Evolutionary conservation across 2,888 invertebrate species (phyloP).

Genomic region (Plagodis dolabraria): DNA sequence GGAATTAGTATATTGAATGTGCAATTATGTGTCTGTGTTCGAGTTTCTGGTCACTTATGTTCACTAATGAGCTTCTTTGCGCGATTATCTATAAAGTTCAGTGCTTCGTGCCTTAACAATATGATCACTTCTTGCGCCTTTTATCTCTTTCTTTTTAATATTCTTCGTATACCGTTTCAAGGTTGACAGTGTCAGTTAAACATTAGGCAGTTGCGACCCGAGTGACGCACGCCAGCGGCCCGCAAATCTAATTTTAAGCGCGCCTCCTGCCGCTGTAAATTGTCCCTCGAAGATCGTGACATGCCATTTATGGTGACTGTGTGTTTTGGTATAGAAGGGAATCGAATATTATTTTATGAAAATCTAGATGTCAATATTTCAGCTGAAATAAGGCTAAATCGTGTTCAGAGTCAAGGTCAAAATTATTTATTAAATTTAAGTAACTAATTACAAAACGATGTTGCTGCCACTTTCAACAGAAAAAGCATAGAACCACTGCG

Average conservation of each 20-base stretch:
- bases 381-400: too few species aligned
- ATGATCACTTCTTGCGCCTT: too few species aligned
- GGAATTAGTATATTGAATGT: too few species aligned
- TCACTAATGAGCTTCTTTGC: too few species aligned
- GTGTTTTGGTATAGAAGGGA: neutral
- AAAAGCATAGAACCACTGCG: too few species aligned
- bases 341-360: neutral
- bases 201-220: slow-evolving; percentile 10
- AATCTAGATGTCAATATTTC: neutral
- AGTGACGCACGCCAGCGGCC: slow-evolving; percentile 39
- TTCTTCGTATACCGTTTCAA: slow-evolving; percentile 8
- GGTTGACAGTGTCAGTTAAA: slow-evolving; percentile 12
- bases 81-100: too few species aligned
- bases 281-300: slow-evolving; percentile 39
- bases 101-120: neutral
- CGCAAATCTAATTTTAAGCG: slow-evolving; percentile 67
- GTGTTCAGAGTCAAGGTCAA: too few species aligned
- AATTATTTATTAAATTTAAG: too few species aligned
- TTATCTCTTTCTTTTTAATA: neutral
- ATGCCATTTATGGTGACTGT: slow-evolving; percentile 24
- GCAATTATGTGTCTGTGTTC: too few species aligned
- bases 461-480: too few species aligned
- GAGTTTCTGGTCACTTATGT: too few species aligned
- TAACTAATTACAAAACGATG: too few species aligned
- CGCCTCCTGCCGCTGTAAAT: slow-evolving; percentile 43